These are phyloP conservation scores for Platorchestia sp. DNA, from an alignment of 1,140 invertebrate genomes.

Conservation along the genomic window DNA sequence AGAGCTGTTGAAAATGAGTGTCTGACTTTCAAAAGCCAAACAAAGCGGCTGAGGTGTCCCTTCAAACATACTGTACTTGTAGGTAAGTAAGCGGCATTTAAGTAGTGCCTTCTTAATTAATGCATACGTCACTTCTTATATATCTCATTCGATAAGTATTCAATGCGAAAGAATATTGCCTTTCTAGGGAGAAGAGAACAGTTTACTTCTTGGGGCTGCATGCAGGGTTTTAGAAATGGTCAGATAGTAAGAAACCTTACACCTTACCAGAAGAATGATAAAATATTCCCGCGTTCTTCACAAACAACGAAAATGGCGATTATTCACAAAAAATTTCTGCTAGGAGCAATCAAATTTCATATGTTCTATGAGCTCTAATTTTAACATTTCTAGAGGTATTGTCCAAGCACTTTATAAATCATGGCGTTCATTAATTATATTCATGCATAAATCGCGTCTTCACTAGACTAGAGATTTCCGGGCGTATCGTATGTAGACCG, in stretches of 20 bases:
- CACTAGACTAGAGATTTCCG: background rate
- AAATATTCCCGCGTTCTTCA: background rate
- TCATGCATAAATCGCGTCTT: background rate
- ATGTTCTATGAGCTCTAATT: slow-evolving; percentile 1
- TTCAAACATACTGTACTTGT: slow-evolving; percentile 11
- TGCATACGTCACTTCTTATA: slow-evolving; percentile 28
- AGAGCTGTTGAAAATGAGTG: slow-evolving; percentile 51
- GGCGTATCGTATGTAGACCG: background rate
- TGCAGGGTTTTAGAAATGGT: slow-evolving; percentile 13
- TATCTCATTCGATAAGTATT: slow-evolving; percentile 9
- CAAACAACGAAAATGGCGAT: background rate
- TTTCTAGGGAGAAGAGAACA: slow-evolving; percentile 2
- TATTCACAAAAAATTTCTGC: background rate
- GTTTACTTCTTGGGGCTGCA: slow-evolving; percentile 18
- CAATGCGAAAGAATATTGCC: background rate
- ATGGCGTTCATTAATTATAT: background rate
- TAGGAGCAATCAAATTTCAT: slow-evolving; percentile 29
- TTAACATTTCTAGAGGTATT: slow-evolving; percentile 12
- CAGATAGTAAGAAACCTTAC: background rate
- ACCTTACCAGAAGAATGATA: background rate
- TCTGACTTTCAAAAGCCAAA: slow-evolving; percentile 6
- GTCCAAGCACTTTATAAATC: background rate
- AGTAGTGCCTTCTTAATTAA: slow-evolving; percentile 5
- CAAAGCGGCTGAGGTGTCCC: slow-evolving; percentile 37
- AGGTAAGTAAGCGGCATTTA: slow-evolving; percentile 25